Evolutionary conservation across 2,113 vertebrate species (phyloP).

Genomic region (Pionites leucogaster): DNA sequence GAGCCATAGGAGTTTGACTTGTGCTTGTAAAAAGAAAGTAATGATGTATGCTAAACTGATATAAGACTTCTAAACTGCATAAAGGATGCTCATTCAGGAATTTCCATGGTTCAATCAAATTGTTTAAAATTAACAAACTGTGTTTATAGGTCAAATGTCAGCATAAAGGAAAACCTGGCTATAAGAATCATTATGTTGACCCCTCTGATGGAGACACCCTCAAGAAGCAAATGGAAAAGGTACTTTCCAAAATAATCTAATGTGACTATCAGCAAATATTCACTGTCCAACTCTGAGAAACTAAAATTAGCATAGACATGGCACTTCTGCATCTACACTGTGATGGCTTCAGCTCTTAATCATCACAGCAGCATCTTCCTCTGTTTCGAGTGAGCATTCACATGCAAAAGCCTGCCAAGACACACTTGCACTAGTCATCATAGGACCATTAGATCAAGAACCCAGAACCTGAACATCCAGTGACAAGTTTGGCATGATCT

Average conservation of each 20-base stretch:
- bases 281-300: background rate
- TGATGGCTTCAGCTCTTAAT: no score
- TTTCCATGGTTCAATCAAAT: background rate
- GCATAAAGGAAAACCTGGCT: background rate
- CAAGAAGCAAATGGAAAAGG: background rate
- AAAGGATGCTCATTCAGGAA: background rate
- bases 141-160: background rate
- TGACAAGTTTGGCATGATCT: background rate
- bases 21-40: background rate
- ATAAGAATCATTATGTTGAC: background rate
- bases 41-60: background rate
- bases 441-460: background rate
- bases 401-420: background rate
- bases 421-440: background rate
- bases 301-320: fast-evolving
- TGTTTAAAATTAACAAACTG: background rate
- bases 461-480: background rate
- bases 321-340: fast-evolving
- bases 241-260: background rate
- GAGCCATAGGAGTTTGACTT: background rate
- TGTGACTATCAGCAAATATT: fast-evolving
- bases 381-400: background rate
- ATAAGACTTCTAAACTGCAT: background rate
- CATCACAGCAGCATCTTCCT: background rate
- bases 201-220: no score